phyloP scores from a whole-genome alignment of 2,888 invertebrate genomes.

The Lepidochrysops patricia region DNA sequence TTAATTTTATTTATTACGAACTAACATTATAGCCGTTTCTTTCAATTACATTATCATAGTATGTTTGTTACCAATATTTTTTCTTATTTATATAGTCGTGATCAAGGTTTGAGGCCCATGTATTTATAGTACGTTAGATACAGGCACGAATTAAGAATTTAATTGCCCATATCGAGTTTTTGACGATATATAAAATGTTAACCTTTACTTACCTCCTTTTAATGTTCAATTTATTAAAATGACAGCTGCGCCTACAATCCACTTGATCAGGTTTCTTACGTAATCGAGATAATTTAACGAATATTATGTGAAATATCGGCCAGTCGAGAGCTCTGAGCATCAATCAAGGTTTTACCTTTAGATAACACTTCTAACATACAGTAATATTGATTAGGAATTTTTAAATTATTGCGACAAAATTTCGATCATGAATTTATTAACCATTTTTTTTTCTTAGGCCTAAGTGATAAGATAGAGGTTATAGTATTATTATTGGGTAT shows the following conservation, averaged over 20 bases:
- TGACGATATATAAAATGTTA: background rate
- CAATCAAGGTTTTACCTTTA: no score
- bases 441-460: no score
- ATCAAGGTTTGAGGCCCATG: no score
- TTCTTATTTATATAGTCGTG: no score
- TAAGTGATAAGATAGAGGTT: background rate
- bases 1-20: no score
- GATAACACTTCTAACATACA: no score
- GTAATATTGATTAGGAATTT: no score
- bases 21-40: no score
- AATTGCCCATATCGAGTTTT: background rate
- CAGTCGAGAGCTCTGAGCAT: background rate
- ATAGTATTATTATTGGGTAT: background rate
- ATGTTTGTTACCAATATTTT: no score
- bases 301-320: background rate
- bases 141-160: background rate
- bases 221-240: background rate
- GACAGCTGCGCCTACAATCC: background rate
- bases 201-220: background rate
- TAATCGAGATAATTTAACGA: background rate
- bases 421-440: no score
- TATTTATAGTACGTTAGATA: background rate
- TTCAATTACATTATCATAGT: no score
- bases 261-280: constrained; percentile 1
- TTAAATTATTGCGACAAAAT: no score